Conservation (phyloP, 2,113 vertebrate species). For the Cavia aperea region DNA sequence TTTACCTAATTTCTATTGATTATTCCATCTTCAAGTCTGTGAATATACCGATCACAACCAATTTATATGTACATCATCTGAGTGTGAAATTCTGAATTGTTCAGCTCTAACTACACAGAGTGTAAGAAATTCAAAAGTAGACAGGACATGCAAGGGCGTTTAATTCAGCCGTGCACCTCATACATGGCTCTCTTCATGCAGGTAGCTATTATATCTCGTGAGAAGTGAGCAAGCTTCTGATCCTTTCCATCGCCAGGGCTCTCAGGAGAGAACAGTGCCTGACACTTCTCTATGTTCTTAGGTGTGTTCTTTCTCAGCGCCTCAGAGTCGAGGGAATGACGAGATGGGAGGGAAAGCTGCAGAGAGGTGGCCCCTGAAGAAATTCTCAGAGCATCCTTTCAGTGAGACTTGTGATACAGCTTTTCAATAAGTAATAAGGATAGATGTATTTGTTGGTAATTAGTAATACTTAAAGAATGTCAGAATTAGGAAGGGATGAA, state of each 20-base stretch:
- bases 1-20: not conserved
- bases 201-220: not conserved
- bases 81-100: not conserved
- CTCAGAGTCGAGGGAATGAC: not conserved
- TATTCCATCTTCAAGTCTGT: not conserved
- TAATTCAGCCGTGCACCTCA: not conserved
- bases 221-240: not conserved
- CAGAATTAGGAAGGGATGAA: not conserved
- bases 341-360: not conserved
- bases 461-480: not conserved
- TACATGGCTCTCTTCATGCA: not conserved
- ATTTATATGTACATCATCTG: not conserved
- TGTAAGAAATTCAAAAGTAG: slow-evolving; percentile 12
- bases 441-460: not conserved
- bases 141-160: not conserved
- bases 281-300: not conserved
- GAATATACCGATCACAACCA: not conserved
- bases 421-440: not conserved
- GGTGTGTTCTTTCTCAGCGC: not conserved
- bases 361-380: not conserved
- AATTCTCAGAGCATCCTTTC: not conserved
- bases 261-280: slow-evolving; percentile 1
- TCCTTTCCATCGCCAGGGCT: not conserved
- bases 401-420: not conserved
- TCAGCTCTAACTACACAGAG: not conserved